Base-by-base conservation (phyloP, 2,113 vertebrate genomes). In the Plecotus auritus region DNA sequence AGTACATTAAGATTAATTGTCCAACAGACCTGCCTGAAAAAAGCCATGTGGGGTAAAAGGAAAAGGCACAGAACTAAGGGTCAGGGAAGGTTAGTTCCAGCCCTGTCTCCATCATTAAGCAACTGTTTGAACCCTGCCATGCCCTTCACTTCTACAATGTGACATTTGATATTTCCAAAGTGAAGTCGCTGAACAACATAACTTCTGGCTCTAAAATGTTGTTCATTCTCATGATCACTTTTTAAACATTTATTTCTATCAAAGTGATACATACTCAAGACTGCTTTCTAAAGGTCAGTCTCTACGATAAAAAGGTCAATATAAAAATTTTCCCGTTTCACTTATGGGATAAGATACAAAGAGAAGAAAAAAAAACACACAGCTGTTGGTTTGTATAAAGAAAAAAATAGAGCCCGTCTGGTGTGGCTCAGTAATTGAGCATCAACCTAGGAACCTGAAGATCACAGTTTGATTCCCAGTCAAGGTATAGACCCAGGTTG, bases 261-360 rank as follows among this genome's bases (percentile, higher is more conserved):
- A 80, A 80, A 92, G 30, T n/a, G 87, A 77, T 61, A 59, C 2
- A 64, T 45, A 54, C 6, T 85, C 18, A 85, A 94, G 35, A 85
- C 30, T 86, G 26, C 17, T 76, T 91, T 73, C 77, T 86, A 90
- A 76, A 93, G 17, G 9, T n/a, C 14, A 47, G 42, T 80, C 40
- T 87, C 81, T 72, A 89, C 87, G 9, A 77, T n/a, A 66, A 64
- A 90, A 93, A 91, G 59, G 30, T 96, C 59, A 76, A 72, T 42
- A 49, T 42, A 70, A 80, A 93, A 74, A 59, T 47, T 59, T 83
- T 67, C 86, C 40, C 9, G 14, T 45, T 77, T 86, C 73, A 49
- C 54, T 35, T 88, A 30, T 35, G 42, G 66, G 28, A 83, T 82
- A 90, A 92, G 54, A 61, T 47, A 85, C 20, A 85, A 86, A 78